Conservation (phyloP, 1,140 invertebrate genomes). For the Hyphantria cunea region DNA sequence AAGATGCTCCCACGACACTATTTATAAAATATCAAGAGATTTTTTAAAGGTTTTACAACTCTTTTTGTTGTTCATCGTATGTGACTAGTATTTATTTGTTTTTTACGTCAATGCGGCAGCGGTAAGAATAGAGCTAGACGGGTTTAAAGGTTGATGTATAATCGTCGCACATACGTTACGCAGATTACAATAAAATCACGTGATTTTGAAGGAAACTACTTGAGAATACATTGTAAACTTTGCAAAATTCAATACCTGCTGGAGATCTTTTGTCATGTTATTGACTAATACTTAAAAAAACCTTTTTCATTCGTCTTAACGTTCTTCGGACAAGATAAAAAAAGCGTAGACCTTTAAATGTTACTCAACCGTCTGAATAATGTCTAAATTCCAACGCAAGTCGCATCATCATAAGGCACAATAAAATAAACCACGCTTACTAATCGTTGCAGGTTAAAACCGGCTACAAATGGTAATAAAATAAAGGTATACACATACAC, state of each 20-base stretch:
- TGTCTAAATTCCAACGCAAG: conserved; percentile 47
- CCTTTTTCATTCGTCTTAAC: no score
- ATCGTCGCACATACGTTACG: conserved; percentile 5
- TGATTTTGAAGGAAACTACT: background rate
- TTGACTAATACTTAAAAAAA: no score
- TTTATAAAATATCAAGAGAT: conserved; percentile 66
- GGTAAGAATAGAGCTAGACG: conserved; percentile 19
- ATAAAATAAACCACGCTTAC: conserved; percentile 67
- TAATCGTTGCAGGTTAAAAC: conserved; percentile 71
- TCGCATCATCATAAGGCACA: conserved; percentile 54
- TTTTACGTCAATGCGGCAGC: conserved; percentile 2
- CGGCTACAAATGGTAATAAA: conserved; percentile 78
- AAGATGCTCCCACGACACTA: conserved; percentile 66
- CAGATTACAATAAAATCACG: conserved; percentile 7
- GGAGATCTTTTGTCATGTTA: background rate
- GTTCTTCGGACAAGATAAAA: no score
- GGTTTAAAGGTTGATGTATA: conserved; percentile 5
- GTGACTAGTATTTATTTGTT: conserved; percentile 35
- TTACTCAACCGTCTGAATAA: conserved; percentile 21
- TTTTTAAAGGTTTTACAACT: conserved; percentile 52
- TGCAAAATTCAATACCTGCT: conserved; percentile 12
- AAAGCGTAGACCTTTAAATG: no score
- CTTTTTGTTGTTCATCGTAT: conserved; percentile 43
- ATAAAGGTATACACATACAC: conserved; percentile 69
- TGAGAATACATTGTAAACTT: conserved; percentile 8